Base-by-base conservation (phyloP, 2,797 vertebrate species). In the Choloepus didactylus region DNA sequence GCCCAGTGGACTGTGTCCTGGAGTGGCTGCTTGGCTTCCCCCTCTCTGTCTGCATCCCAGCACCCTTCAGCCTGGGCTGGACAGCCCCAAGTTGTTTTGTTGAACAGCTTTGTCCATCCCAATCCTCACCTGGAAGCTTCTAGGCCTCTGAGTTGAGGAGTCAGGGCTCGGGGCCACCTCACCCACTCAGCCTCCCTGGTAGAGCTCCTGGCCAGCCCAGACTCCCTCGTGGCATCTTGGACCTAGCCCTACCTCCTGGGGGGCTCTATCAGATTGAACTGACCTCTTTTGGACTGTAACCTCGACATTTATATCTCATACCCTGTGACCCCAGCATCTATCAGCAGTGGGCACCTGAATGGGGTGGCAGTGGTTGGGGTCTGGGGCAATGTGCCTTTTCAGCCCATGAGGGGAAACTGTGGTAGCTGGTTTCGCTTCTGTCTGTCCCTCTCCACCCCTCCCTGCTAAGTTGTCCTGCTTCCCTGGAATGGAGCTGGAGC, bases 311-410 rank as follows among this genome's bases (percentile, higher is more conserved):
- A 15, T 23, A 3, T 77, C 60, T 90, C 27, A 11, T 9, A 35
- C 15, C 19, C 27, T 29, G 0, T 0, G 12, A 56, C 1, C 16
- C 67, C 56, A 0, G 75, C 12, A 0, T 83, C 7, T 10, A 51
- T 73, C 9, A 0, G 31, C 5, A 23, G 15, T 56, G 21, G 49
- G 62, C 10, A 11, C 60, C 59, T 9, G 60, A 64, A 8, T 8
- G 0, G 73, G 46, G 35, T 54, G 25, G 14, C 0, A 19, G 9
- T 9, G 25, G 15, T 3, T 54, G 81, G 46, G 46, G 23, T 16
- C 27, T 31, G 21, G 16, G 51, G 51, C 49, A 18, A 14, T 12
- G 11, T 54, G 35, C 9, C 31, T 67, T n/a, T 6, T 8, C n/a
- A n/a, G 62, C 29, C 62, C 60, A 9, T 25, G 25, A 64, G 54